These are phyloP conservation scores for Callipepla californica DNA, from an alignment of 2,113 vertebrate genomes.

Conservation along the genomic window DNA sequence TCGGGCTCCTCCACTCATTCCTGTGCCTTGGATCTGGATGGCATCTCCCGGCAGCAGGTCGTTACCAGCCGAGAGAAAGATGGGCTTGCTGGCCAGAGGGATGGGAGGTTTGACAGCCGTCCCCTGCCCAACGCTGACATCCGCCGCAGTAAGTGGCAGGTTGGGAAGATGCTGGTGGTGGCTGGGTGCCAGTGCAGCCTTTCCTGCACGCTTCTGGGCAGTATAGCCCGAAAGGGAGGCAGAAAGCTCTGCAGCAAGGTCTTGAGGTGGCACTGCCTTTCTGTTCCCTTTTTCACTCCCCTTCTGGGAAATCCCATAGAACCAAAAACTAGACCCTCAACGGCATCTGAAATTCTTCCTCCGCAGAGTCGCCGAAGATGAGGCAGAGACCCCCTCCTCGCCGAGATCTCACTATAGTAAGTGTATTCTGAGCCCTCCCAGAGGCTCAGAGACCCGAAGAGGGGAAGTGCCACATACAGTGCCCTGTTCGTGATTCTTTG, in stretches of 20 bases:
- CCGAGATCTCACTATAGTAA: constrained; percentile 96
- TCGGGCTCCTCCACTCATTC: constrained; percentile 80
- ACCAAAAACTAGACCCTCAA: background rate
- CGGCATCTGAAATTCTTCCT: constrained; percentile 40
- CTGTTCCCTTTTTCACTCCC: background rate
- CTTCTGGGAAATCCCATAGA: rapidly evolving
- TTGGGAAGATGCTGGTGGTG: rapidly evolving
- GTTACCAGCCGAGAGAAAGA: constrained; percentile 78
- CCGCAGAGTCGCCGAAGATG: constrained; percentile 86
- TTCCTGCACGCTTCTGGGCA: background rate
- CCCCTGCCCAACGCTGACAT: constrained; percentile 77
- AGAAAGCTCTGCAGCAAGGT: background rate
- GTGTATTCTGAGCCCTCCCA: constrained; percentile 49
- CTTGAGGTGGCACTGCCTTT: background rate
- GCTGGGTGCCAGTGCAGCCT: background rate
- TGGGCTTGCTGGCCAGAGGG: constrained; percentile 80
- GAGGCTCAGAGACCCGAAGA: background rate
- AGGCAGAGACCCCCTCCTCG: constrained; percentile 96
- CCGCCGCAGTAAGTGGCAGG: constrained; percentile 81
- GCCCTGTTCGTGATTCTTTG: background rate
- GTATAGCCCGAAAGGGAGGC: background rate
- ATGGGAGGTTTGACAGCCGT: constrained; percentile 74
- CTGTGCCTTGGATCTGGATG: constrained; percentile 89
- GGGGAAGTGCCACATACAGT: too few species aligned
- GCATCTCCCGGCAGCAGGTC: constrained; percentile 82